Conservation (phyloP, 2,888 invertebrate species). For the Chaetogeoica ovagalla region DNA sequence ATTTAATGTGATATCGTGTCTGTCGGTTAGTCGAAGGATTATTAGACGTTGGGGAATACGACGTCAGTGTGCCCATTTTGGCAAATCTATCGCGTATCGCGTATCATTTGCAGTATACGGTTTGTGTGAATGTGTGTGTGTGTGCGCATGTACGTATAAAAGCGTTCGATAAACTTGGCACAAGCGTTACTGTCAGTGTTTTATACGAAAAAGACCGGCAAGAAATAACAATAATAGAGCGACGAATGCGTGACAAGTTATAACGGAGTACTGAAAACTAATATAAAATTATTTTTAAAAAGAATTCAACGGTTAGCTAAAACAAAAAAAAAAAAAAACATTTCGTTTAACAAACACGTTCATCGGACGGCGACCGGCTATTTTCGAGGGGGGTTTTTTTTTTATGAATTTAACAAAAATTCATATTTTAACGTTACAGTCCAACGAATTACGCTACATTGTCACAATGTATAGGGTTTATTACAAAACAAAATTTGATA, state of each 20-base stretch:
- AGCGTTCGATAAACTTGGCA: not conserved
- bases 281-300: not conserved
- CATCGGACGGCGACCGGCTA: too few relatives aligned
- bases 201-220: not conserved
- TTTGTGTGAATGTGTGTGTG: not conserved
- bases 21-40: too few relatives aligned
- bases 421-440: not conserved
- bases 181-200: not conserved
- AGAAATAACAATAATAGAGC: slow-evolving; percentile 13
- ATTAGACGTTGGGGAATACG: too few relatives aligned
- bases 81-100: not conserved
- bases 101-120: not conserved
- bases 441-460: not conserved
- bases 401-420: not conserved
- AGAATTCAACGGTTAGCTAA: not conserved
- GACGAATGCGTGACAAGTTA: not conserved
- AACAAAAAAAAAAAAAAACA: too few relatives aligned
- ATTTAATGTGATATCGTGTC: too few relatives aligned
- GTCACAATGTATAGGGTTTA: too few relatives aligned
- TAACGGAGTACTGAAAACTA: not conserved
- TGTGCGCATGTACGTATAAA: not conserved
- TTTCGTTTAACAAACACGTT: not conserved
- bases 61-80: not conserved
- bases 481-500: not conserved
- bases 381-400: not conserved